Evolutionary conservation across 1,140 invertebrate genomes (phyloP), one percentile per base, ranked within the genome.

Genomic region (Vanessa tameamea): DNA sequence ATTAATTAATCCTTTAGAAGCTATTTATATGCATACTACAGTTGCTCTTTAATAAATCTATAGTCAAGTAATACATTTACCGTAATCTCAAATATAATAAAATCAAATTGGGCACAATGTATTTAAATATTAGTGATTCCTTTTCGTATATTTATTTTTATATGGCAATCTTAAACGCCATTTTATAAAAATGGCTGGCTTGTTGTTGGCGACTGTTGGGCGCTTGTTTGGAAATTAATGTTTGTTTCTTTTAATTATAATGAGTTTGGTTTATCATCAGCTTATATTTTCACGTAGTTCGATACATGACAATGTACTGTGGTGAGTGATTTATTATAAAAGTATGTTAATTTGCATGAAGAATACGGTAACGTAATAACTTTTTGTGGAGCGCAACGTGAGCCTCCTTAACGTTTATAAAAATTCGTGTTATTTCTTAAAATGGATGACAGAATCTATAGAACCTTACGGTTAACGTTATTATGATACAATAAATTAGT

Each of bases 191-290:
- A 92, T 92, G 90, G 90, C 88, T 87, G 82, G 82, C 88, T 89
- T 92, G 90, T 92, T 92, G 90, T 88, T 91, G 88, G 90, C 83
- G 88, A 92, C 82, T 89, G 87, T 90, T 90, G 85, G 83, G 84
- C 82, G 86, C 87, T 90, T 92, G 88, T 92, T 91, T 90, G 78
- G 79, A 76, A 85, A 86, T 83, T 89, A 89, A 83, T 88, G 82
- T 90, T 88, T 87, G 81, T 89, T 88, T 87, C 82, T 79, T 89
- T 86, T 69, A 67, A 79, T 81, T 87, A 81, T 80, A 83, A 87
- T 87, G 86, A 82, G 79, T 86, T 86, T 37, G 55, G 70, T 81
- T 82, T 76, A 77, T 76, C 77, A 59, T 75, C 72, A 71, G 59
- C 76, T 72, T 83, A 69, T 75, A 78, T 70, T 78, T 81, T 80